Base-by-base conservation (phyloP, 2,888 invertebrate species). In the Hydraecia micacea region DNA sequence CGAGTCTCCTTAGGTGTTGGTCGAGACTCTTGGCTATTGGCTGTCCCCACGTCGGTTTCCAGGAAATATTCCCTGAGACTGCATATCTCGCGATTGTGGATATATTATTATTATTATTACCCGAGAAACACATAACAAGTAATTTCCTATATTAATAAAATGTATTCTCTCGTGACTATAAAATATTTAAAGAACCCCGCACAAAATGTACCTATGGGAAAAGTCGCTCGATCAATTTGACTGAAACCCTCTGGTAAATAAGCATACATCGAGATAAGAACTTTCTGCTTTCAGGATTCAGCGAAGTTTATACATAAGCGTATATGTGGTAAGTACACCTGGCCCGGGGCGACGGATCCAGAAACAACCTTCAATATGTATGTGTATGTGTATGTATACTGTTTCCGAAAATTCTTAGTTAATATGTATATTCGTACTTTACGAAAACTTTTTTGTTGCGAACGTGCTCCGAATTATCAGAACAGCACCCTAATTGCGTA, bases 401-500 rank as follows among this genome's bases (percentile, higher is more conserved):
- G 67, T 70, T 77, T 77, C 63, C 46, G 55, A 32, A 63, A 68
- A 77, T 75, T 69, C 71, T 62, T 75, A 71, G 77, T 63, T 74
- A 82, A 75, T 83, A 82, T 85, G 62, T 67, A 80, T 77, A 90
- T 87, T 88, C 85, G 86, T 90, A 91, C 88, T 88, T 86, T 72
- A 88, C 84, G 87, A 90, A 91, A 93, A 92, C 80, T 85, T 89
- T 83, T 83, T 87, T 86, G 84, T 90, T 78, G 70, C 70, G 73
- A 46, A 82, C 86, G 79, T 87, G 81, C 55, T 73, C 46, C n/a
- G 86, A 83, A 81, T 83, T 63, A 79, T 78, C 77, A 69, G 36
- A 75, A 76, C 58, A 77, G 28, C 36, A 36, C 36, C 36, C 36
- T 36, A 36, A 36, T 36, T 36, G 36, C 4, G 36, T 36, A 36